Base-by-base conservation (phyloP, 2,888 invertebrate genomes). In the Pecten maximus region DNA sequence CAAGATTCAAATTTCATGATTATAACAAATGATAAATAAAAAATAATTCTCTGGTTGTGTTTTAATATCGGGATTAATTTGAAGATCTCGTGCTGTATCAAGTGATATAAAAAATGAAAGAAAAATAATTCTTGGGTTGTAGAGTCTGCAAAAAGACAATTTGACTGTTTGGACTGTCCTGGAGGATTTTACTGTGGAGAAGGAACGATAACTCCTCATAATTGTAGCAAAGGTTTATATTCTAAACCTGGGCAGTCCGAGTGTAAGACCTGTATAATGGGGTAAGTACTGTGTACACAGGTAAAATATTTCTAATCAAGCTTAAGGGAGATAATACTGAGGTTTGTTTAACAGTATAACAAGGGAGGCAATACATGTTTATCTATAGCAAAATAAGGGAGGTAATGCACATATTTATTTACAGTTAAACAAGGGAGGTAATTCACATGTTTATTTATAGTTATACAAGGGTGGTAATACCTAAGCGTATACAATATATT, bases 121-220 rank as follows among this genome's bases (percentile, higher is more conserved):
- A n/a, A n/a, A n/a, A n/a, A n/a, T n/a, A n/a, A n/a, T n/a, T n/a
- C n/a, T n/a, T n/a, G n/a, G n/a, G 16, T 74, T 74, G 1, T 74
- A 74, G 93, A 93, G 12, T 95, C 96, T 28, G 96, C 96, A 0
- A 94, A 95, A 91, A 92, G 96, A 35, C 95, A 96, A 91, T 95
- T 94, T 92, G 95, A 94, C 74, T 96, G 96, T 92, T 86, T 96
- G 19, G 92, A 92, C 23, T 96, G 96, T 91, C 95, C 96, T 0
- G 96, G 95, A 16, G 96, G 96, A 1, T 95, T 93, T 40, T 95
- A 91, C 40, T 96, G 96, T 93, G 88, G 89, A 0, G 92, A 93
- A 19, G 95, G 93, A 15, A 95, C 96, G 0, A 94, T 95, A 54
- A 92, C 90, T 8, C 96, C 96, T 0, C 39, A 89, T 0, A 90